phyloP scores from a whole-genome alignment of 2,797 vertebrate species.

The Paguma larvata region DNA sequence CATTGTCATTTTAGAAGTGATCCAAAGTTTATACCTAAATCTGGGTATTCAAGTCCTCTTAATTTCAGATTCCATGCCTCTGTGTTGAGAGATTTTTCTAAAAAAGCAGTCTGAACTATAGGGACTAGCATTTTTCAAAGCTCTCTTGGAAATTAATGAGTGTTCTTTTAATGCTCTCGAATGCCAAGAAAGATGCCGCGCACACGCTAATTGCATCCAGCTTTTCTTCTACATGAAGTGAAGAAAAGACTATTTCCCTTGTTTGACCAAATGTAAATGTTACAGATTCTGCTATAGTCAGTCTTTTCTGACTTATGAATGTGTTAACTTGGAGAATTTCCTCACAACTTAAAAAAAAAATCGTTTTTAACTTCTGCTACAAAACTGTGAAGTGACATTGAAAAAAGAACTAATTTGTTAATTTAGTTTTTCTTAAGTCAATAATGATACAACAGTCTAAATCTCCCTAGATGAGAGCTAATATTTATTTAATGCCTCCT shows the following conservation, averaged over 20 bases:
- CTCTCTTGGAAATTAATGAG: conserved; percentile 41
- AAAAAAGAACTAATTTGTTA: conserved; percentile 51
- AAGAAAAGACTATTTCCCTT: conserved; percentile 36
- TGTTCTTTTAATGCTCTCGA: conserved; percentile 33
- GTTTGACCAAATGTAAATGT: conserved; percentile 44
- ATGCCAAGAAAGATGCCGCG: neutral
- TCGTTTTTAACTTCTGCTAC: conserved; percentile 42
- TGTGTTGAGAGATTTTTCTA: conserved; percentile 2
- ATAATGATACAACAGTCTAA: neutral
- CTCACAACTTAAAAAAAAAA: conserved; percentile 5
- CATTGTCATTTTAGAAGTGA: conserved; percentile 45
- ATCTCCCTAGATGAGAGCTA: conserved; percentile 38
- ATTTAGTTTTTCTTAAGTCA: neutral
- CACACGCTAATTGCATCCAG: neutral
- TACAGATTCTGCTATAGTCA: conserved; percentile 4
- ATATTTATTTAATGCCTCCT: conserved; percentile 4
- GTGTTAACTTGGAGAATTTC: conserved; percentile 47
- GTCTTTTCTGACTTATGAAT: conserved; percentile 26
- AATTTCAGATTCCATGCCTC: conserved; percentile 22
- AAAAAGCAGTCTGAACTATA: conserved; percentile 48
- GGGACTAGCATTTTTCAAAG: conserved; percentile 50
- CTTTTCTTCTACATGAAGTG: conserved; percentile 39
- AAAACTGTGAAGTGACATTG: conserved; percentile 44
- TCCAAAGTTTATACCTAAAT: neutral
- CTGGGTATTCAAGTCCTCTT: neutral